A percentile compares a stretch with the other conserved stretches of the same genome.
Conservation (phyloP, 35 echinoderm and acorn worm species). For the Lytechinus pictus region DNA sequence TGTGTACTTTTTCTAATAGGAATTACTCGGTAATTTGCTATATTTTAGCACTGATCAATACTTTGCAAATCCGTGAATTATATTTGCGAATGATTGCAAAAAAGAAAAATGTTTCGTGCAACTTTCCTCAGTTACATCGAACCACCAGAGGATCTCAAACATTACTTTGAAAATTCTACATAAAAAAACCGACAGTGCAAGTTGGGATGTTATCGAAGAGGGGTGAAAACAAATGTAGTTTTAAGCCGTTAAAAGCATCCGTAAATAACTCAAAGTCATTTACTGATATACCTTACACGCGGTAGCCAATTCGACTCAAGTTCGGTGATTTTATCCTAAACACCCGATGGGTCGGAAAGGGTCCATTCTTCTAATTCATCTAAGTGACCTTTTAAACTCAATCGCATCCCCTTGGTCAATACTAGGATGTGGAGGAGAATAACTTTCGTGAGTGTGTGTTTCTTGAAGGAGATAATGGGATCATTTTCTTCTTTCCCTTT, state of each 20-base stretch:
- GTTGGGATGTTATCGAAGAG: not conserved
- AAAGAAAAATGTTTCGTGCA: no score
- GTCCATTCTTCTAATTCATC: not conserved
- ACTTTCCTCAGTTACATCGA: not conserved
- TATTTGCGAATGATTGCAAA: no score
- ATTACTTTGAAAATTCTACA: not conserved
- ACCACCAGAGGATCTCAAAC: not conserved
- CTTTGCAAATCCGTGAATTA: no score
- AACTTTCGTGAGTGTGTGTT: not conserved
- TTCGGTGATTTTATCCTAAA: slow-evolving; percentile 5
- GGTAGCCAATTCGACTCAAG: not conserved
- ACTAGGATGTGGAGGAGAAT: not conserved
- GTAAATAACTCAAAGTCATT: slow-evolving; percentile 22
- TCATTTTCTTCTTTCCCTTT: not conserved
- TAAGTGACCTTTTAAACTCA: not conserved
- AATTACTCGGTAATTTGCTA: no score
- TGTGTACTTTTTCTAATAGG: no score
- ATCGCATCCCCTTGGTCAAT: not conserved
- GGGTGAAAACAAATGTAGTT: not conserved
- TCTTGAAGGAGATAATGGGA: not conserved
- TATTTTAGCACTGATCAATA: no score
- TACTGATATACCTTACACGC: not conserved
- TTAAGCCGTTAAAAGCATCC: slow-evolving; percentile 17
- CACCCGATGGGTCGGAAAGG: not conserved
- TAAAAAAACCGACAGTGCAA: not conserved